A percentile compares a stretch with the other conserved stretches of the same genome.
Conservation (phyloP, 2,113 vertebrate species). For the Aleadryas rufinucha region DNA sequence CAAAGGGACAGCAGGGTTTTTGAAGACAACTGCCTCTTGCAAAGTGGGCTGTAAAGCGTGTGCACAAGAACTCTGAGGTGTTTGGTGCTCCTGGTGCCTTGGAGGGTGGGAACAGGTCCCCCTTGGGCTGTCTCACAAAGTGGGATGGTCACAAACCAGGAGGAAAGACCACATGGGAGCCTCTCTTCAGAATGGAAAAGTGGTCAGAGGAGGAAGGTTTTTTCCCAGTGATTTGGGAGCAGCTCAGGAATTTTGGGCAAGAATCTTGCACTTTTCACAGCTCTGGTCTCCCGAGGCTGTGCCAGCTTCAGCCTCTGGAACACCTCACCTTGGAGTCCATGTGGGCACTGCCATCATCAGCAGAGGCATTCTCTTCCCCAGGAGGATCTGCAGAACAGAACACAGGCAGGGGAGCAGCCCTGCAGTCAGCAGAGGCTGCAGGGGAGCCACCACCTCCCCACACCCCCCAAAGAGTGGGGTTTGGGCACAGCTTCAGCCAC, state of each 20-base stretch:
- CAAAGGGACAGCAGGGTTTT: background rate
- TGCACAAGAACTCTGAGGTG: background rate
- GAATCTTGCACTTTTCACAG: background rate
- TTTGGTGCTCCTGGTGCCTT: background rate
- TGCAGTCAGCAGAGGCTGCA: background rate
- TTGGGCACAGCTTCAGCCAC: background rate
- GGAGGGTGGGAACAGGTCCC: background rate
- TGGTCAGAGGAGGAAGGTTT: background rate
- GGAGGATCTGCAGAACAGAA: constrained; percentile 5
- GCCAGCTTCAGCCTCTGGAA: background rate
- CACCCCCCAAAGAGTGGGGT: accelerated
- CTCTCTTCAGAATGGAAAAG: background rate
- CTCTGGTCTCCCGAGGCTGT: background rate
- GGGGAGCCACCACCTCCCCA: background rate
- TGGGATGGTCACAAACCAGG: background rate
- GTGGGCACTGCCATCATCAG: background rate
- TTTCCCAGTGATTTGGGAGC: background rate
- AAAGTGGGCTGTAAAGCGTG: background rate
- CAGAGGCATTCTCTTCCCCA: background rate
- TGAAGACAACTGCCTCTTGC: background rate
- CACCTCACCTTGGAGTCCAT: background rate
- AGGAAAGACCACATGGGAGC: background rate
- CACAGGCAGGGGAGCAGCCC: background rate
- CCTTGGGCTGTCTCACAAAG: background rate
- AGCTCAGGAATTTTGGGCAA: background rate